A percentile compares a stretch with the other conserved stretches of the same genome.
These are phyloP conservation scores for Heliornis fulica DNA, from an alignment of 2,113 vertebrate genomes.

Conservation along the genomic window DNA sequence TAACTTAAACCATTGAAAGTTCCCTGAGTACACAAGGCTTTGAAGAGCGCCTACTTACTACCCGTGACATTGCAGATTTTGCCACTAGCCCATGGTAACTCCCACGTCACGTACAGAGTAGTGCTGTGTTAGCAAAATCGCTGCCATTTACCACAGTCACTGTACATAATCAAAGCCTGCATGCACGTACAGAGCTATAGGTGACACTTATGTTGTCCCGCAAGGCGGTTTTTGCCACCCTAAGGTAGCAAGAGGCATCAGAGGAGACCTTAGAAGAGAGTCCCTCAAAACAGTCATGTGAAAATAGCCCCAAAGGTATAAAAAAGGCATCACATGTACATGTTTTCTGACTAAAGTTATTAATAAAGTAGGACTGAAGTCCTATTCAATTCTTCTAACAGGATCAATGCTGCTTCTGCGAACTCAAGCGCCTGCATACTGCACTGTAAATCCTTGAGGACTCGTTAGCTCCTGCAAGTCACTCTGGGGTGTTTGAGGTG, in stretches of 20 bases:
- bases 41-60: not conserved
- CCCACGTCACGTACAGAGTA: not conserved
- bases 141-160: not conserved
- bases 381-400: not conserved
- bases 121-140: not conserved
- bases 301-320: not conserved
- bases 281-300: not conserved
- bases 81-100: not conserved
- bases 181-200: not conserved
- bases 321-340: rapidly evolving
- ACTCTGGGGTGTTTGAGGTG: not conserved
- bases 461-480: not conserved
- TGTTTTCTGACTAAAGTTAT: not conserved
- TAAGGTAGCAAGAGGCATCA: not conserved
- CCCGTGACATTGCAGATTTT: not conserved
- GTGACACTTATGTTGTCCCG: not conserved
- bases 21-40: not conserved
- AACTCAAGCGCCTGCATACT: not conserved
- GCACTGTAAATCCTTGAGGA: not conserved
- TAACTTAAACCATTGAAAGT: constrained; percentile 34
- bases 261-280: not conserved
- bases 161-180: not conserved
- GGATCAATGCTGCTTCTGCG: not conserved
- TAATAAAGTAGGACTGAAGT: not conserved
- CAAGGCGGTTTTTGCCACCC: not conserved